A percentile compares a stretch with the other conserved stretches of the same genome.
phyloP scores from a whole-genome alignment of 2,113 vertebrate genomes.

The Alouatta palliata region DNA sequence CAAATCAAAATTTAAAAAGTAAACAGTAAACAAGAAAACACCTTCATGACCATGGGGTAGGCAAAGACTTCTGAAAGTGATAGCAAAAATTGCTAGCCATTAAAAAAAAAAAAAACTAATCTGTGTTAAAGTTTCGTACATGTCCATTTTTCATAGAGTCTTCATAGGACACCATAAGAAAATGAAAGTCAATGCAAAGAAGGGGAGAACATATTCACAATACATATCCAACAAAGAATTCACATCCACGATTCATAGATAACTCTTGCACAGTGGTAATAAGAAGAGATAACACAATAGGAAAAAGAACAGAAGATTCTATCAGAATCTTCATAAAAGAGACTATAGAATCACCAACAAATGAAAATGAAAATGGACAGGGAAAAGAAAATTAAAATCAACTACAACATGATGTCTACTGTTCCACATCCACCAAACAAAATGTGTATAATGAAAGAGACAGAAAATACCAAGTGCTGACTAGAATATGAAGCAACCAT shows the following conservation, averaged over 20 bases:
- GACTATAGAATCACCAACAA: background rate
- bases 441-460: background rate
- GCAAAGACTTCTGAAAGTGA: background rate
- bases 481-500: no score
- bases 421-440: background rate
- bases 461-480: no score
- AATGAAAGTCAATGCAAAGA: no score
- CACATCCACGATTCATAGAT: no score
- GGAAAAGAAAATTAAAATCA: background rate
- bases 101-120: background rate
- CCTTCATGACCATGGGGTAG: no score
- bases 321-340: background rate
- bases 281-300: background rate
- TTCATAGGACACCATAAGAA: background rate
- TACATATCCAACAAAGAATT: no score
- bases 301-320: background rate
- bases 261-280: background rate
- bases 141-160: background rate
- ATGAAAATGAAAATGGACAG: background rate
- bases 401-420: background rate
- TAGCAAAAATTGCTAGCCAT: background rate
- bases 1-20: no score
- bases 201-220: no score
- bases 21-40: no score
- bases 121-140: background rate